A percentile compares a stretch with the other conserved stretches of the same genome.
These are phyloP conservation scores for Drosophila quinaria DNA, from an alignment of 2,888 invertebrate genomes.

Conservation along the genomic window DNA sequence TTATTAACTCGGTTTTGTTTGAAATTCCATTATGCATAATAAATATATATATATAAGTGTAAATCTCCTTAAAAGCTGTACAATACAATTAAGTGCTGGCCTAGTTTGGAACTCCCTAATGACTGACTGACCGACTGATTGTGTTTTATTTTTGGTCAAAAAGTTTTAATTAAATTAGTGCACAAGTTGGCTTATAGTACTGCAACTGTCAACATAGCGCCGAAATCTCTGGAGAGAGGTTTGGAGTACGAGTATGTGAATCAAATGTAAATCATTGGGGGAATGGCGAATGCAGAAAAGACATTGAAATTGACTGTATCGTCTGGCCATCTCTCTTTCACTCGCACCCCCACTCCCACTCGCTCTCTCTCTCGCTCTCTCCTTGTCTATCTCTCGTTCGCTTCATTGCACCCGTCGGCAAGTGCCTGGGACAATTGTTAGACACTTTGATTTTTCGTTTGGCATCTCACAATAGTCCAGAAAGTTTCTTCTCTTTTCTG, in stretches of 20 bases:
- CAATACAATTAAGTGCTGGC: conserved; percentile 42
- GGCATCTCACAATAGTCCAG: conserved; percentile 69
- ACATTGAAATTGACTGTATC: conserved; percentile 52
- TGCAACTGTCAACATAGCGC: conserved; percentile 50
- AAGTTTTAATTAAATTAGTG: conserved; percentile 75
- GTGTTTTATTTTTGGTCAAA: conserved; percentile 47
- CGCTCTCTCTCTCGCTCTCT: conserved; percentile 2
- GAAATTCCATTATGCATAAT: conserved; percentile 12
- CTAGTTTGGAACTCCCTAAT: conserved; percentile 34
- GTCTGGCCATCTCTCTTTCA: conserved; percentile 10
- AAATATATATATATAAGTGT: conserved; percentile 25
- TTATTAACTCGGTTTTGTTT: not conserved
- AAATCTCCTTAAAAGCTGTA: conserved; percentile 6
- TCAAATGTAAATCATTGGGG: conserved; percentile 25
- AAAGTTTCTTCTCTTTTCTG: conserved; percentile 43
- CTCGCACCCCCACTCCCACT: not conserved
- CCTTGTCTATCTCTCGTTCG: conserved; percentile 18
- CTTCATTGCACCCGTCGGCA: conserved; percentile 58
- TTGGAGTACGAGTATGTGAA: conserved; percentile 4
- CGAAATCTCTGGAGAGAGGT: conserved; percentile 29
- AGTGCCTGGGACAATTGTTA: conserved; percentile 64
- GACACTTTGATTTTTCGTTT: conserved; percentile 77
- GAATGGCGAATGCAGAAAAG: conserved; percentile 22
- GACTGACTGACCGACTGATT: conserved; percentile 48
- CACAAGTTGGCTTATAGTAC: conserved; percentile 53